phyloP scores from a whole-genome alignment of 2,888 invertebrate species.

The Teinopalpus imperialis region DNA sequence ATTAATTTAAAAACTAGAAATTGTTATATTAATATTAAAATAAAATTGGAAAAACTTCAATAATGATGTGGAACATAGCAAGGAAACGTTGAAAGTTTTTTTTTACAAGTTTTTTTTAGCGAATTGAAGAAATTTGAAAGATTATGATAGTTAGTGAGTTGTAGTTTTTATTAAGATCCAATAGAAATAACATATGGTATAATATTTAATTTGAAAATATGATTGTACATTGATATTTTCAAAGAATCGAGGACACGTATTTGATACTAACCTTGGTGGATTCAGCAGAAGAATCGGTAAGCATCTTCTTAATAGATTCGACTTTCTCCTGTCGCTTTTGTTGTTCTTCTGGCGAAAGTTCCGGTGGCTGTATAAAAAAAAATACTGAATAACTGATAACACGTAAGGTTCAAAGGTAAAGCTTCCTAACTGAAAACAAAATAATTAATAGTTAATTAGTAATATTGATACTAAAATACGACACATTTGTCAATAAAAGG shows the following conservation, averaged over 20 bases:
- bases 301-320: constrained; percentile 95
- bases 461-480: no score
- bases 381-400: no score
- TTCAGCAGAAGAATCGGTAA: constrained; percentile 85
- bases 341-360: constrained; percentile 92
- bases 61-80: no score
- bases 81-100: not conserved
- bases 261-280: constrained; percentile 60
- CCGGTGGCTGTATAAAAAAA: constrained; percentile 83
- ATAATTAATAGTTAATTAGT: no score
- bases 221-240: not conserved
- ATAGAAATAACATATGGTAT: not conserved
- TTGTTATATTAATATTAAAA: no score
- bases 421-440: no score
- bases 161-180: not conserved
- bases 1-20: no score
- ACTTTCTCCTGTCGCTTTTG: constrained; percentile 92
- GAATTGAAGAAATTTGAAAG: constrained; percentile 1
- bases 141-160: not conserved
- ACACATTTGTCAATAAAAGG: no score
- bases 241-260: constrained; percentile 7
- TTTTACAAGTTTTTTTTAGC: not conserved
- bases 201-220: not conserved
- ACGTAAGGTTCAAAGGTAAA: no score
- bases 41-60: no score